Base-by-base conservation (phyloP, 2,888 invertebrate species). In the Eristalis pertinax region DNA sequence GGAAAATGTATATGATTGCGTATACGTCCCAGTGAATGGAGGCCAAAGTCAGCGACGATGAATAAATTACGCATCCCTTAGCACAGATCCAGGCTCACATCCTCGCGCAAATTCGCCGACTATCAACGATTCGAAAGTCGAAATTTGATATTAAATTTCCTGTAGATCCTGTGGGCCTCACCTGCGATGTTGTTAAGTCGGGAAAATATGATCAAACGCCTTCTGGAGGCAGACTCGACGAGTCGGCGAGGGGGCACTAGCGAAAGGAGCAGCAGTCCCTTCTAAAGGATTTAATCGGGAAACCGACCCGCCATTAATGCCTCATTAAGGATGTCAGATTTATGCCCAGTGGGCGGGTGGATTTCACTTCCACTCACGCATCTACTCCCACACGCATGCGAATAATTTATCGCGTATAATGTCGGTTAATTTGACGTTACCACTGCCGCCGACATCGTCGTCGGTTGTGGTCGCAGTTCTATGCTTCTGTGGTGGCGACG, bases 391-490 rank as follows among this genome's bases (percentile, higher is more conserved):
- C 58, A 77, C 69, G 68, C 73, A 77, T 26, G 81, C 72, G 69
- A 77, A 77, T 77, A 77, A 85, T 85, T 77, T 77, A 81, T 81
- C 62, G 62, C 74, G 26, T 63, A 81, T 85, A 73, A 77, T 81
- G 73, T 77, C 77, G 85, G 85, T 81, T 77, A 85, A 82, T 82
- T 85, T 76, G 73, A 68, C 72, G 56, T 19, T 41, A 22, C 50
- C 50, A 7, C 15, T 5, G 43, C 43, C 43, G 43, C 32, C 38
- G 60, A 8, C 43, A 26, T 63, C 38, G 65, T 56, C 19, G n/a
- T 67, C 60, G 32, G 19, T 35, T n/a, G 62, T 13, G 32, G 62
- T 15, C 10, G n/a, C 24, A n/a, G 24, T 3, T 58, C 0, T 64
- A n/a, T 13, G n/a, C 11, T n/a, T n/a, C 11, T 67, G 62, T n/a